Conservation (phyloP, 2,888 invertebrate genomes). For the Eristalis tenax region DNA sequence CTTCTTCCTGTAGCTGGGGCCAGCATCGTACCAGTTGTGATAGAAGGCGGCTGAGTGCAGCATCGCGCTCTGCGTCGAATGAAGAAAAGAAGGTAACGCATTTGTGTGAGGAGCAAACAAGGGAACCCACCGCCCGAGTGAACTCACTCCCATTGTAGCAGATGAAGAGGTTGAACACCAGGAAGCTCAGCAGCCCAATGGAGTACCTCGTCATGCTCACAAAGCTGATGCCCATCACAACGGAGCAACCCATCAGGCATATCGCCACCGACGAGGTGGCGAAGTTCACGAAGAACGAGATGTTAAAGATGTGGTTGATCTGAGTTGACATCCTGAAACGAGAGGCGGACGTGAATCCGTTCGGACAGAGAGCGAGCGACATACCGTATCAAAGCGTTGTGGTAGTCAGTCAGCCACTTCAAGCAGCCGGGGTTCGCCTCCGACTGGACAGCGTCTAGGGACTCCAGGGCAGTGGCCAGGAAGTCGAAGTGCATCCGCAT, state of each 20-base stretch:
- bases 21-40: conserved; percentile 78
- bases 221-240: conserved; percentile 74
- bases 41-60: conserved; percentile 76
- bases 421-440: conserved; percentile 73
- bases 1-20: conserved; percentile 75
- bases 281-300: conserved; percentile 75
- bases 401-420: conserved; percentile 74
- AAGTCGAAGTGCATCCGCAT: conserved; percentile 76
- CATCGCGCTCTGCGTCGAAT: conserved; percentile 73
- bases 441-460: conserved; percentile 72
- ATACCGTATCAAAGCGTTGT: conserved; percentile 74
- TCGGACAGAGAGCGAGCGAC: neutral
- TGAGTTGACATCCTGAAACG: conserved; percentile 70
- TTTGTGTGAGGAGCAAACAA: too few species aligned
- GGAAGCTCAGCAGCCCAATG: conserved; percentile 75
- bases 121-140: conserved; percentile 74
- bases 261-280: conserved; percentile 76
- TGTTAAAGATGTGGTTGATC: conserved; percentile 76
- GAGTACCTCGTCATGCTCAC: conserved; percentile 74
- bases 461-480: conserved; percentile 72
- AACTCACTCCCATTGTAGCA: conserved; percentile 76
- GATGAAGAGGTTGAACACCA: conserved; percentile 75
- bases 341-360: neutral
- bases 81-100: neutral
- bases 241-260: conserved; percentile 76